Conservation (phyloP, 2,797 vertebrate species). For the Manis javanica region DNA sequence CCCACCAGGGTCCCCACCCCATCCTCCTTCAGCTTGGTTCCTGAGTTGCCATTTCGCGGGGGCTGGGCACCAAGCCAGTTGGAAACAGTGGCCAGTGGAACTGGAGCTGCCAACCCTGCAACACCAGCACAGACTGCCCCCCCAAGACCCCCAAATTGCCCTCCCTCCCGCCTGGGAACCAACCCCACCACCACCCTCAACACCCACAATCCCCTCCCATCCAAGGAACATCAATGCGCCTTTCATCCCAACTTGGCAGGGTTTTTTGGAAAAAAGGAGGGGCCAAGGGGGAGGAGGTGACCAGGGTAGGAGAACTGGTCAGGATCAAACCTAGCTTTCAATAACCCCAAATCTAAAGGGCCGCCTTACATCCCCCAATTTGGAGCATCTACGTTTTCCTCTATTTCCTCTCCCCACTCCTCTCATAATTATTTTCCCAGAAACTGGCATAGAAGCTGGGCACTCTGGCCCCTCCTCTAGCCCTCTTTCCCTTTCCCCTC, state of each 20-base stretch:
- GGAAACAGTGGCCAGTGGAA: conserved; percentile 81
- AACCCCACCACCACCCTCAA: conserved; percentile 49
- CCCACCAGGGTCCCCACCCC: conserved; percentile 31
- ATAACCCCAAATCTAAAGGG: conserved; percentile 26
- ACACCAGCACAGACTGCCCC: conserved; percentile 65
- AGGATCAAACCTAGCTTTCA: conserved; percentile 60
- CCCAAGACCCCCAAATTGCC: conserved; percentile 71
- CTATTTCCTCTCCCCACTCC: conserved; percentile 7
- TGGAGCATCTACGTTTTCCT: conserved; percentile 19
- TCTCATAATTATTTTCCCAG: conserved; percentile 45
- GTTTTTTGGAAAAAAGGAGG: conserved; percentile 69
- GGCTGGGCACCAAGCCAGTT: conserved; percentile 77
- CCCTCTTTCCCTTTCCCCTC: conserved; percentile 29
- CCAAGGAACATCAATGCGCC: conserved; percentile 78
- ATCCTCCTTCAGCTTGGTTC: conserved; percentile 61
- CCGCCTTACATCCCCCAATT: not conserved
- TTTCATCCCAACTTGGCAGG: conserved; percentile 81
- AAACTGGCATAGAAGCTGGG: conserved; percentile 46
- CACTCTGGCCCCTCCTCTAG: conserved; percentile 27
- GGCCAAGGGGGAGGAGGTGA: conserved; percentile 66
- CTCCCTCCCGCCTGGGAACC: conserved; percentile 77
- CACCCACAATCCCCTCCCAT: conserved; percentile 43
- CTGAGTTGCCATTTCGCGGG: conserved; percentile 73
- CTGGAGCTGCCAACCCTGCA: conserved; percentile 78
- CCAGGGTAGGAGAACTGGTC: conserved; percentile 42